Conservation (phyloP, 2,888 invertebrate genomes). For the Pegoplata infirma region DNA sequence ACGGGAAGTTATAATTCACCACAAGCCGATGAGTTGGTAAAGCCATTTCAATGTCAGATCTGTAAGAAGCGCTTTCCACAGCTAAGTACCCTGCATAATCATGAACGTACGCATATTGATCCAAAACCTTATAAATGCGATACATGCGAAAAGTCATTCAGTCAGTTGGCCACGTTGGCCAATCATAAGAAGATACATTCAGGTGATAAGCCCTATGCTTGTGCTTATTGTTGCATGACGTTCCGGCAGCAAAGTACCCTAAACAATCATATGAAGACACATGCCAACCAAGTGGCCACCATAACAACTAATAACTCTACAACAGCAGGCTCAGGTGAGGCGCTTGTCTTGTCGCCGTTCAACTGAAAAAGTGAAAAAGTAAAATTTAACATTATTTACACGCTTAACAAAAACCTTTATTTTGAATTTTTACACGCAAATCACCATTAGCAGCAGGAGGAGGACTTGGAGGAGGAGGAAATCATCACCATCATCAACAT, state of each 20-base stretch:
- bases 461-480: conserved; percentile 50
- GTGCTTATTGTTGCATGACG: conserved; percentile 75
- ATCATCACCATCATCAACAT: conserved; percentile 56
- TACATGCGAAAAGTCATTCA: conserved; percentile 75
- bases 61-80: conserved; percentile 75
- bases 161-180: conserved; percentile 73
- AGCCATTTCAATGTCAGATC: conserved; percentile 74
- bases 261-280: conserved; percentile 76
- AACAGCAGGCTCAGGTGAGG: conserved; percentile 67
- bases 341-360: conserved; percentile 74
- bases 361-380: conserved; percentile 65
- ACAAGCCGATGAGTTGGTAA: conserved; percentile 74
- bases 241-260: conserved; percentile 76
- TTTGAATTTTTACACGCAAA: conserved; percentile 76
- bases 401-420: conserved; percentile 76
- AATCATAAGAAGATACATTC: conserved; percentile 75
- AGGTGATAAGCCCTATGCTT: conserved; percentile 74
- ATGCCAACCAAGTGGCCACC: conserved; percentile 64
- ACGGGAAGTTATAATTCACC: conserved; percentile 74
- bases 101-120: conserved; percentile 75
- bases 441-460: conserved; percentile 61
- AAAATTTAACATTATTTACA: conserved; percentile 72
- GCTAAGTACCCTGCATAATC: conserved; percentile 74
- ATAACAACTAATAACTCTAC: conserved; percentile 56
- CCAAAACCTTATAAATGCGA: conserved; percentile 75